phyloP scores from a whole-genome alignment of 2,888 invertebrate genomes.

The Drosophila mettleri region DNA sequence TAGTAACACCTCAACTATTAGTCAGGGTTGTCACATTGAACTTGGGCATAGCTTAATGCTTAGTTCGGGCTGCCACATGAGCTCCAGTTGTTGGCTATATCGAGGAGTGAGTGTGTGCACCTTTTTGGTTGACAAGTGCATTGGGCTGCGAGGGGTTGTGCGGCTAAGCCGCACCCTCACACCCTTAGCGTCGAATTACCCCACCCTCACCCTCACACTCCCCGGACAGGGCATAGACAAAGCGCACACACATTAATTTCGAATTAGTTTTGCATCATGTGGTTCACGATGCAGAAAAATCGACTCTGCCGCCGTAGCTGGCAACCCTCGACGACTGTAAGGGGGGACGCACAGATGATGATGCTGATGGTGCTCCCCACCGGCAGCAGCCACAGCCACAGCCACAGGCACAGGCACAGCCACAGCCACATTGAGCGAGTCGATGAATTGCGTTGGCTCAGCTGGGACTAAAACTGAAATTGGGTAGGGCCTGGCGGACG shows the following conservation, averaged over 20 bases:
- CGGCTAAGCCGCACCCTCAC: constrained; percentile 24
- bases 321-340: constrained; percentile 43
- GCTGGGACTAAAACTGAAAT: constrained; percentile 34
- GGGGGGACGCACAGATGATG: constrained; percentile 15
- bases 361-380: constrained; percentile 44
- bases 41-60: background rate
- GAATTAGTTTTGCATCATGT: constrained; percentile 86
- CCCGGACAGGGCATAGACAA: constrained; percentile 64
- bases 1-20: background rate
- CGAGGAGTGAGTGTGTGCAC: background rate
- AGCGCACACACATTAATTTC: constrained; percentile 85
- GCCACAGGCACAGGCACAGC: too few relatives aligned
- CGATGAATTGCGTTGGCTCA: constrained; percentile 53
- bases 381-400: constrained; percentile 6
- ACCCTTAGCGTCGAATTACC: constrained; percentile 20
- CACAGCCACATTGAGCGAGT: constrained; percentile 11
- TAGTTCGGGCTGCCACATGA: background rate
- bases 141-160: constrained; percentile 8
- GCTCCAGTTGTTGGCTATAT: background rate
- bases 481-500: constrained; percentile 9
- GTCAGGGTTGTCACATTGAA: background rate
- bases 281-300: constrained; percentile 85
- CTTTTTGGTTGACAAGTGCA: constrained; percentile 51
- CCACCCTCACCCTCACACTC: constrained; percentile 14
- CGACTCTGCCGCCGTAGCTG: constrained; percentile 64